Conservation (phyloP, 1,140 invertebrate species). For the Penaeus indicus region DNA sequence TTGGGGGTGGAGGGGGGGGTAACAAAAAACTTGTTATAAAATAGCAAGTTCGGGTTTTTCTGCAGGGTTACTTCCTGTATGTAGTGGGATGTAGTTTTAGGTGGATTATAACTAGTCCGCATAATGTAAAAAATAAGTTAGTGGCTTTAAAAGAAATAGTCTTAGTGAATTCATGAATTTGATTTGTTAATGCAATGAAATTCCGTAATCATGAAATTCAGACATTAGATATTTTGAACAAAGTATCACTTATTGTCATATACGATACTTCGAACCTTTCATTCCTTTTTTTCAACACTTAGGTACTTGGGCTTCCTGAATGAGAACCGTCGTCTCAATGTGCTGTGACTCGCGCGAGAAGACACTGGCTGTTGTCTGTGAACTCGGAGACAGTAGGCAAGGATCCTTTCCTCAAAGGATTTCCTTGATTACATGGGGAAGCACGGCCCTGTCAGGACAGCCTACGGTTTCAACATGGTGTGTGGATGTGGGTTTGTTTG, state of each 20-base stretch:
- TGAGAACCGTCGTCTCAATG: slow-evolving; percentile 76
- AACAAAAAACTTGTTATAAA: no score
- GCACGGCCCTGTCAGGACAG: slow-evolving; percentile 33
- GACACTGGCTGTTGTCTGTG: slow-evolving; percentile 75
- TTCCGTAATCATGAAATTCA: no score
- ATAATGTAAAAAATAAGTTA: no score
- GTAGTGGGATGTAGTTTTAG: no score
- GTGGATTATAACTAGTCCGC: no score
- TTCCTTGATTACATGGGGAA: slow-evolving; percentile 23
- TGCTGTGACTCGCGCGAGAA: slow-evolving; percentile 77
- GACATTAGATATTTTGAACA: no score
- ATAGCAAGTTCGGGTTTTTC: no score
- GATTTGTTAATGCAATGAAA: no score
- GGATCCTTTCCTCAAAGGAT: slow-evolving; percentile 67
- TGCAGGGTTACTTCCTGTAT: no score
- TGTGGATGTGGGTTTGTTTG: not conserved
- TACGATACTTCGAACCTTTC: not conserved
- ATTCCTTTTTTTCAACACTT: not conserved
- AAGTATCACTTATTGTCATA: not conserved
- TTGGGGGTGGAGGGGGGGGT: no score
- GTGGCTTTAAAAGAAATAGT: no score
- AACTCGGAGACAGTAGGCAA: slow-evolving; percentile 74
- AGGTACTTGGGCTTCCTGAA: slow-evolving; percentile 74
- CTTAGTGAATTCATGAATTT: no score
- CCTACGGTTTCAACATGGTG: slow-evolving; percentile 49